Evolutionary conservation across 2,113 vertebrate genomes (phyloP), one percentile per base, ranked within the genome.

Genomic region (Oryzias celebensis): DNA sequence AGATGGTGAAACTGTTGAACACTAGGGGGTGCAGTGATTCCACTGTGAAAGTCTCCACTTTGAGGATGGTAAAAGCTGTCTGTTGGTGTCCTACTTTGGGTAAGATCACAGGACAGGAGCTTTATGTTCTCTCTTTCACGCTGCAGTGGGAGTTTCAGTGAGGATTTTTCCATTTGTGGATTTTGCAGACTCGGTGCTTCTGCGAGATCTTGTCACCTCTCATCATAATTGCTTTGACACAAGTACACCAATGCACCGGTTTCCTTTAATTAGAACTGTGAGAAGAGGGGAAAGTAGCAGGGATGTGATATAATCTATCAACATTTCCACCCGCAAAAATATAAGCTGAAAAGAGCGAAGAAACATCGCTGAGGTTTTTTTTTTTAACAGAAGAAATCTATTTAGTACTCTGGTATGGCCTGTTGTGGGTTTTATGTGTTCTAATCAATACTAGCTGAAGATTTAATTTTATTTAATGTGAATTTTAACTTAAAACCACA

Each of bases 251-350:
- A 81, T 78, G 73, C 78, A 59, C 18, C 2, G 43, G 48, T 68
- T 50, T 73, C 49, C 79, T 76, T 52, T 79, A 66, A 78, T 57
- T 73, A 54, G 53, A 36, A 72, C 41, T n/a, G 55, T 85, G 79
- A 81, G 70, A 73, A 17, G 45, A 69, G 58, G 18, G 62, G 68
- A 75, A 81, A 85, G 79, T 73, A 73, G 45, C 75, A 54, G 22
- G 52, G 50, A 15, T 60, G 7, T 77, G 68, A 74, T 57, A 52
- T 15, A 23, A 44, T 61, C 14, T 55, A 58, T 56, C 58, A 58
- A 14, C 46, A 53, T 45, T 14, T 60, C 61, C 51, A 54, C 41
- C 64, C 66, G 42, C 60, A 71, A 36, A 55, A 73, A 56, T 47
- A 44, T 49, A 10, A 60, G 18, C 18, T 49, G 41, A 17, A 17